Base-by-base conservation (phyloP, 2,888 invertebrate genomes). In the Blomia tropicalis region DNA sequence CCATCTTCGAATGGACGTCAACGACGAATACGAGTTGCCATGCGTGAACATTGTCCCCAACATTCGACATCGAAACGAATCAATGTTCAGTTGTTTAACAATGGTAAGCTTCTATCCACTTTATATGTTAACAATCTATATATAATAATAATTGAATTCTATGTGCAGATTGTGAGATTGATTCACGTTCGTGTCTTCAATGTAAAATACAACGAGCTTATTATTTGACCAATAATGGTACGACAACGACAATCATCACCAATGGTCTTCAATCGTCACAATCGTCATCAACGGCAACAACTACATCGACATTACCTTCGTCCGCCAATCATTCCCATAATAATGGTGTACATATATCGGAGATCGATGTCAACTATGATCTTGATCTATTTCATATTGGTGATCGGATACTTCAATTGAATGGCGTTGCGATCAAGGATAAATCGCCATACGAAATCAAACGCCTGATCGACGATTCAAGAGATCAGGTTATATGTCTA, bases 341-440 rank as follows among this genome's bases (percentile, higher is more conserved):
- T 27, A 27, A 5, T 7, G 29, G 36, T 17, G 36, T 36, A 36
- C 36, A 36, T 36, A 62, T 62, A 2, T 62, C 62, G 1, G 60
- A 63, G 74, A 79, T 88, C 70, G 87, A 87, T 71, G 81, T 85
- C 63, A 83, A 84, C 69, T 83, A 83, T 69, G 86, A 86, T 67
- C 63, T 67, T 43, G 31, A 44, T 54, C 44, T 25, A 14, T 77
- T 91, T 61, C 89, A 86, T 73, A 83, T 91, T 69, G 92, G 92
- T n/a, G 92, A 92, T 76, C 80, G 83, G 70, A 88, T 93, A 67
- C 77, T 92, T 66, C 92, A 92, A 78, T 87, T 92, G 58, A 90
- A 92, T 77, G 91, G 92, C 2, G 82, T 86, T 0, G 86, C 89
- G 1, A 84, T 90, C 0, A 82, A 81, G 71, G 84, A 85, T 71